Base-by-base conservation (phyloP, 2,113 vertebrate species). In the Notarius lentiginosus region DNA sequence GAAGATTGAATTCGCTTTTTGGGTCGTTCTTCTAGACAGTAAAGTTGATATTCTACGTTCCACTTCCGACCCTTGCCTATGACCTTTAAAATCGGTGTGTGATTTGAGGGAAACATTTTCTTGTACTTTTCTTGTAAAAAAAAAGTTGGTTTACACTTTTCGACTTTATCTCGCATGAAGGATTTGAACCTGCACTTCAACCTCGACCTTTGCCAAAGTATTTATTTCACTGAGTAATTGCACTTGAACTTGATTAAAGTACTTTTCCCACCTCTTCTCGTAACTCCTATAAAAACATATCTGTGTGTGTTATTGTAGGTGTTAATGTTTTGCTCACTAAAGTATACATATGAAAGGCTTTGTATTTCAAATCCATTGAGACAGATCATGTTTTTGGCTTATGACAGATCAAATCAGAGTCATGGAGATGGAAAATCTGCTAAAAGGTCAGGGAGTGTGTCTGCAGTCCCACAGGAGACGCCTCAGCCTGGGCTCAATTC, bases 391-490 rank as follows among this genome's bases (percentile, higher is more conserved):
- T 82, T 84, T 77, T 83, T 79, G 81, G 34, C 47, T 82, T 56
- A 65, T 86, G 89, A 81, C 87, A 51, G 86, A 89, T 87, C 75
- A 81, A 85, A 86, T 86, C 85, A 41, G 55, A 88, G 72, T 47
- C 75, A 86, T 55, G 49, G 83, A 88, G 60, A 90, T 86, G 80
- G 84, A 82, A 86, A 83, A 80, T 90, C 82, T 80, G 84, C 84
- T 88, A 79, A 90, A 88, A 88, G 89, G 87, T 87, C 87, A 90
- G 81, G 70, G 81, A 88, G 82, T 88, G 65, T 86, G 79, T 88
- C 87, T 84, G 77, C 79, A 84, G 81, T 86, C 89, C 89, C 87
- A 75, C 49, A 90, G 75, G 84, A 90, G 84, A 86, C 53, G 53
- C 65, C 77, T 70, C 79, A 86, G 87, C 81, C 84, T 82, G 81